phyloP scores from a whole-genome alignment of 2,888 invertebrate genomes.

The Plemyria rubiginata region DNA sequence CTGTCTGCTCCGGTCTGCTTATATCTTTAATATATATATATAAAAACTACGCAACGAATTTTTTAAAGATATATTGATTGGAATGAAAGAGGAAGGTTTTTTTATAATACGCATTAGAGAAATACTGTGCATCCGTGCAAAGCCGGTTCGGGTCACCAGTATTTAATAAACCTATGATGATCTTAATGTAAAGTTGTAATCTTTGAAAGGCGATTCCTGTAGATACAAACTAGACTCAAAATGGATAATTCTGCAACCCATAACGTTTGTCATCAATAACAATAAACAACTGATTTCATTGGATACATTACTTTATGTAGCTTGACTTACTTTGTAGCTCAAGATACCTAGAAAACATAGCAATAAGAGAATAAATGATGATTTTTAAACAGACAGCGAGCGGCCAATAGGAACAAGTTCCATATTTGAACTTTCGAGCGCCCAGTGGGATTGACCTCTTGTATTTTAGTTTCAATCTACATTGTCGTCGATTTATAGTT shows the following conservation, averaged over 20 bases:
- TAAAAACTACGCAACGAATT: too few species aligned
- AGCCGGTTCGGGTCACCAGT: too few species aligned
- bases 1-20: too few species aligned
- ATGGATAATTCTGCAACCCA: slow-evolving; percentile 49
- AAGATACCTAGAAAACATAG: slow-evolving; percentile 63
- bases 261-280: slow-evolving; percentile 51
- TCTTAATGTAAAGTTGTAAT: background rate
- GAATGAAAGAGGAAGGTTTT: too few species aligned
- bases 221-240: slow-evolving; percentile 49
- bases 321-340: slow-evolving; percentile 65
- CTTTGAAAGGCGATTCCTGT: slow-evolving; percentile 11
- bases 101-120: too few species aligned
- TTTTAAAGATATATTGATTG: too few species aligned
- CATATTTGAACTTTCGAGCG: slow-evolving; percentile 44
- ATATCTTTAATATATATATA: too few species aligned
- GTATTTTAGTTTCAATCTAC: slow-evolving; percentile 45
- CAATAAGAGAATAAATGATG: slow-evolving; percentile 55
- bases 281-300: slow-evolving; percentile 75
- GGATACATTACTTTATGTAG: slow-evolving; percentile 55
- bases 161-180: too few species aligned
- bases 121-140: too few species aligned
- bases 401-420: slow-evolving; percentile 47
- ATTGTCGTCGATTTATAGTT: slow-evolving; percentile 34
- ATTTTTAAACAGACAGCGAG: slow-evolving; percentile 55
- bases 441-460: slow-evolving; percentile 55